These are phyloP conservation scores for Brienomyrus longianalis DNA, from an alignment of 2,113 vertebrate species.

Conservation along the genomic window DNA sequence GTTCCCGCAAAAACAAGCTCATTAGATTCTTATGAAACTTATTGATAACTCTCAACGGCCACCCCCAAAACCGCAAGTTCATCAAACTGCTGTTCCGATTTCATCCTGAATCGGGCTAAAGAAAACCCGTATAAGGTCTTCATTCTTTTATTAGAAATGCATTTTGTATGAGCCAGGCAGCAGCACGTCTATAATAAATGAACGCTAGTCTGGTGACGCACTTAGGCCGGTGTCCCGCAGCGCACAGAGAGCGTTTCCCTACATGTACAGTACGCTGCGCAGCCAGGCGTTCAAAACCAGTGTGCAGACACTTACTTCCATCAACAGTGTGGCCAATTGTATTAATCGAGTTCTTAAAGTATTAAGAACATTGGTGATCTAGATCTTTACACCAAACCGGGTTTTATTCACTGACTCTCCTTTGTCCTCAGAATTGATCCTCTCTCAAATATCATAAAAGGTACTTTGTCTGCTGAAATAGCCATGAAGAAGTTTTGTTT, in stretches of 20 bases:
- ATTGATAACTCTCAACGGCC: not conserved
- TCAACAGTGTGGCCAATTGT: not conserved
- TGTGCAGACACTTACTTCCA: not conserved
- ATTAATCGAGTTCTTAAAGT: not conserved
- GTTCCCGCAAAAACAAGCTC: not conserved
- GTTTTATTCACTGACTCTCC: not conserved
- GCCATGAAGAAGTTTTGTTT: not conserved
- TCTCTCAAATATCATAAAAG: not conserved
- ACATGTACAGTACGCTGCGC: not conserved
- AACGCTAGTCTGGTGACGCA: not conserved
- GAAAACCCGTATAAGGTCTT: not conserved
- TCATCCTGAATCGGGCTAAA: not conserved
- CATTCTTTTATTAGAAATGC: not conserved
- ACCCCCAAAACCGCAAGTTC: not conserved
- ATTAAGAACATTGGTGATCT: not conserved
- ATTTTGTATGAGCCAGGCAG: constrained; percentile 1
- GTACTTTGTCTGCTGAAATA: not conserved
- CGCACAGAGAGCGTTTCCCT: not conserved
- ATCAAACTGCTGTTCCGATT: not conserved
- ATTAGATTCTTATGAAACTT: not conserved
- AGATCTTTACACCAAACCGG: not conserved
- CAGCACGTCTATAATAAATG: not conserved
- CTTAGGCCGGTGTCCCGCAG: not conserved
- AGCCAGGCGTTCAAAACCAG: not conserved
- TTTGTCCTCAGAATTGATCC: not conserved